phyloP scores from a whole-genome alignment of 1,140 invertebrate species.

The Saccostrea glomerata region DNA sequence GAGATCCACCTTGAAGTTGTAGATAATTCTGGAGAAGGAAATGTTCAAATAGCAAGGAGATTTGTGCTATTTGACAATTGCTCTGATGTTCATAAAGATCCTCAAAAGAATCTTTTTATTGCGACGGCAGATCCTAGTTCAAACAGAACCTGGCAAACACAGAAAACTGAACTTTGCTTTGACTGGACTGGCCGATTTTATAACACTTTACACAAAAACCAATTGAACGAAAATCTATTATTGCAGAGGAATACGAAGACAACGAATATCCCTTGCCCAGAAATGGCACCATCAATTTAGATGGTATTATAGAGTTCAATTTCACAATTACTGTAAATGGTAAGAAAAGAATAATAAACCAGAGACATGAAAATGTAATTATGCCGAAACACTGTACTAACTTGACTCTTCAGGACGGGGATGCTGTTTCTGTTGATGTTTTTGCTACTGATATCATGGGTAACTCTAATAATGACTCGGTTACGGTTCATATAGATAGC shows the following conservation, averaged over 20 bases:
- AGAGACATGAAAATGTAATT: conserved; percentile 39
- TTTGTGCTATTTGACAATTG: conserved; percentile 65
- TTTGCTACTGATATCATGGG: conserved; percentile 59
- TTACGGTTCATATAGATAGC: conserved; percentile 57
- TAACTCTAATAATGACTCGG: conserved; percentile 53
- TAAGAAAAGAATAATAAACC: not conserved
- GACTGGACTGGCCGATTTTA: conserved; percentile 58
- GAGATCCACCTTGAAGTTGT: conserved; percentile 58
- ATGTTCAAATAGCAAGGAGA: conserved; percentile 52
- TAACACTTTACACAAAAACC: conserved; percentile 46
- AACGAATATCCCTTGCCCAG: conserved; percentile 42
- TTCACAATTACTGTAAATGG: conserved; percentile 32
- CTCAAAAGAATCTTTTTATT: conserved; percentile 11
- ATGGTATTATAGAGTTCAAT: conserved; percentile 48
- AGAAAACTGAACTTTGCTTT: conserved; percentile 48
- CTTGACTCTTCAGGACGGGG: conserved; percentile 53
- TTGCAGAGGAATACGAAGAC: conserved; percentile 48
- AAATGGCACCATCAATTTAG: conserved; percentile 48
- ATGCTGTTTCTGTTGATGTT: conserved; percentile 56
- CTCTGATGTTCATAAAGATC: conserved; percentile 8
- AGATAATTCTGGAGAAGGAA: conserved; percentile 56
- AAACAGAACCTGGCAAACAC: conserved; percentile 60
- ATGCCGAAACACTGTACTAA: conserved; percentile 39
- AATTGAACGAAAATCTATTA: not conserved
- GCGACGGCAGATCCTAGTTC: conserved; percentile 42